These are phyloP conservation scores for Ostrea edulis DNA, from an alignment of 1,140 invertebrate species.

Conservation along the genomic window DNA sequence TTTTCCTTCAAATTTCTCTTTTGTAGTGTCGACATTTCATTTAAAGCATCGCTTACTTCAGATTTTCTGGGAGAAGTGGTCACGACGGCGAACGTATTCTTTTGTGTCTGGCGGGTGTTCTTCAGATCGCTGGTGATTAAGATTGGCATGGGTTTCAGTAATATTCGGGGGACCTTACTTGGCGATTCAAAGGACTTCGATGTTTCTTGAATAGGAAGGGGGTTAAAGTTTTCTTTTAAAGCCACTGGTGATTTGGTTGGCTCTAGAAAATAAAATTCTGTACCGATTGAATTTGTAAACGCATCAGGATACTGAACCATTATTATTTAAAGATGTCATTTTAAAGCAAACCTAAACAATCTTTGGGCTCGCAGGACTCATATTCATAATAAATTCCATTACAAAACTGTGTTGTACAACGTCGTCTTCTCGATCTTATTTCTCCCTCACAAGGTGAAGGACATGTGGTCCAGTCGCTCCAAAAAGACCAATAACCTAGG, in stretches of 20 bases:
- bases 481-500: neutral
- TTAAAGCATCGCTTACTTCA: too few relatives aligned
- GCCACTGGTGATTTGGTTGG: neutral
- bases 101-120: neutral
- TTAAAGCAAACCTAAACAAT: constrained; percentile 2
- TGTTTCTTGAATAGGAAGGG: neutral
- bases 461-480: neutral
- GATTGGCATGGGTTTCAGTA: neutral
- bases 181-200: neutral
- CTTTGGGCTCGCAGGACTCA: neutral
- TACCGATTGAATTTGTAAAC: too few relatives aligned
- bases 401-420: neutral
- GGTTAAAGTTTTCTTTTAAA: neutral
- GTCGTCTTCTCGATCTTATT: neutral
- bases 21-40: too few relatives aligned
- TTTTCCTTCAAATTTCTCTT: too few relatives aligned
- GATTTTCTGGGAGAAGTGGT: too few relatives aligned
- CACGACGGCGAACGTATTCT: neutral
- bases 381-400: neutral
- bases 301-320: neutral
- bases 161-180: neutral
- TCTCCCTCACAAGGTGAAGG: neutral
- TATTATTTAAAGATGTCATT: neutral
- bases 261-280: neutral
- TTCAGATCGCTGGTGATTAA: neutral